Evolutionary conservation across 2,888 invertebrate genomes (phyloP).

Genomic region (Polydrusus tereticollis): DNA sequence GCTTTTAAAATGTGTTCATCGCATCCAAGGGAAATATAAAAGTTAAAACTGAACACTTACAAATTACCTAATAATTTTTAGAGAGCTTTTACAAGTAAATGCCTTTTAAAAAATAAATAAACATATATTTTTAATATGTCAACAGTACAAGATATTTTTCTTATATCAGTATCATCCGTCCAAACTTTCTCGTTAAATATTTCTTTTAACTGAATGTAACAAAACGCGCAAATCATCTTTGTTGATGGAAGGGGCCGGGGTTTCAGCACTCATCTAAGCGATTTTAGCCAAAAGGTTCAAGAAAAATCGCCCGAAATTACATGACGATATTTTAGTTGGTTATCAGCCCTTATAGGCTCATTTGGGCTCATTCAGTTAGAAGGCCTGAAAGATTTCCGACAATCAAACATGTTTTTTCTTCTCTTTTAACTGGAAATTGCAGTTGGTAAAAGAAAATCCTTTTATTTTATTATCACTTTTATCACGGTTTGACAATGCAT

Average conservation of each 20-base stretch:
- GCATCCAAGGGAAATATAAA: too few species aligned
- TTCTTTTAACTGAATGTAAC: not conserved
- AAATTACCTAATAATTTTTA: too few species aligned
- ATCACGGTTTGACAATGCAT: not conserved
- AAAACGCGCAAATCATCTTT: not conserved
- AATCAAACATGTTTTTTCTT: slow-evolving; percentile 13
- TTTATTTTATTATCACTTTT: slow-evolving; percentile 9
- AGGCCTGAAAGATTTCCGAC: slow-evolving; percentile 14
- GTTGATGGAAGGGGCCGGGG: not conserved
- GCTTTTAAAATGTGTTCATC: too few species aligned
- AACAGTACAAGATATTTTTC: too few species aligned
- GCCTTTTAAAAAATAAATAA: too few species aligned
- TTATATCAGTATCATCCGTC: too few species aligned
- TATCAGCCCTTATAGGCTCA: slow-evolving; percentile 18
- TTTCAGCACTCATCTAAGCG: not conserved
- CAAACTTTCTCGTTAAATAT: not conserved
- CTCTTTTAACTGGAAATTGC: slow-evolving; percentile 4
- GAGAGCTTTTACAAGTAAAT: too few species aligned
- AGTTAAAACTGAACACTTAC: too few species aligned
- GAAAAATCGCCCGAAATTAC: slow-evolving; percentile 14
- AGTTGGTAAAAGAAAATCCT: not conserved
- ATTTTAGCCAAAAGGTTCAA: slow-evolving; percentile 4
- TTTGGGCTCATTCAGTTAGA: slow-evolving; percentile 17
- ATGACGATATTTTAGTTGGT: slow-evolving; percentile 21
- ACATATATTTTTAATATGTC: too few species aligned